phyloP scores from a whole-genome alignment of 2,888 invertebrate species.

The Drosophila kuntzei region DNA sequence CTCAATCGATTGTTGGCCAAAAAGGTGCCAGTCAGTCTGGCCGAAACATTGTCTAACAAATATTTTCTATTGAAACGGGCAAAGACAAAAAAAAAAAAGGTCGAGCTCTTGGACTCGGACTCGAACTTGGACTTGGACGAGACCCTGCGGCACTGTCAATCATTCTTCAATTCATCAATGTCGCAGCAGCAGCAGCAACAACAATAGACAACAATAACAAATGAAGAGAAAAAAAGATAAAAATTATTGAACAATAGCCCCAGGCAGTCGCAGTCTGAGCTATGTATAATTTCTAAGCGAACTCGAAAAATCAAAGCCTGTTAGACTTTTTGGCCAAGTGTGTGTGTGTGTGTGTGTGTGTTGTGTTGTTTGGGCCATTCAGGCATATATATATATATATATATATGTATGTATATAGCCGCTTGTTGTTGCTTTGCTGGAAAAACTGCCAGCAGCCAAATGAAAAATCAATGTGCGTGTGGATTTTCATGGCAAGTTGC shows the following conservation, averaged over 20 bases:
- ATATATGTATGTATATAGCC: not conserved
- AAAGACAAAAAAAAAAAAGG: conserved; percentile 4
- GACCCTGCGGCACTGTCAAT: conserved; percentile 72
- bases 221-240: conserved; percentile 22
- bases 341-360: not conserved
- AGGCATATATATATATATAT: too few species aligned
- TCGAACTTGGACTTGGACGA: conserved; percentile 5
- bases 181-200: conserved; percentile 47
- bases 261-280: conserved; percentile 39
- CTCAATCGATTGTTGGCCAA: conserved; percentile 10
- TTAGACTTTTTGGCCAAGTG: conserved; percentile 38
- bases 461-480: conserved; percentile 58
- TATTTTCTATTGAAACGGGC: conserved; percentile 74
- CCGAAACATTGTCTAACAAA: conserved; percentile 44
- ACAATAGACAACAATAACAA: conserved; percentile 15
- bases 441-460: conserved; percentile 24
- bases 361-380: conserved; percentile 28
- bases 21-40: conserved; percentile 83
- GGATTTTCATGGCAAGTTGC: conserved; percentile 64
- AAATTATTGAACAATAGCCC: conserved; percentile 46
- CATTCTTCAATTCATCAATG: conserved; percentile 82
- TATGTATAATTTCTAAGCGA: conserved; percentile 5
- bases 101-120: not conserved
- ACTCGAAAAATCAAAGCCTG: conserved; percentile 20
- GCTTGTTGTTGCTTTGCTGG: conserved; percentile 8